These are phyloP conservation scores for Benthosema pterotum DNA, from an alignment of 2,797 vertebrate species.

Conservation along the genomic window DNA sequence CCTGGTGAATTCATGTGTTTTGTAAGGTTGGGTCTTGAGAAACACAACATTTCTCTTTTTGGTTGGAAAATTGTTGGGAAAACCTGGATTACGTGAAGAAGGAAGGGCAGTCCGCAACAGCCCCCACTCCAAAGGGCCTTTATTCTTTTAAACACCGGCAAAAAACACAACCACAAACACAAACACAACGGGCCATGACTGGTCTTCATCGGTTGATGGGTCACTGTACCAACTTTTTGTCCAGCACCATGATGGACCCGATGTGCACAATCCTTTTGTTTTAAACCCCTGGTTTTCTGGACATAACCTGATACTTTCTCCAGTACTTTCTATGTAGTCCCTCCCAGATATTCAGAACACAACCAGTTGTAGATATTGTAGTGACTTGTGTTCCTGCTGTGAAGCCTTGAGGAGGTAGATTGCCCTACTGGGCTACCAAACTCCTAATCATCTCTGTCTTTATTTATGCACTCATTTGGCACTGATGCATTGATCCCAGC, in stretches of 20 bases:
- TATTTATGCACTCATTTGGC: constrained; percentile 68
- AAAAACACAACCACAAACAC: too few species aligned
- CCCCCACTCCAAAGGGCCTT: too few species aligned
- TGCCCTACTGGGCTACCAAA: constrained; percentile 44
- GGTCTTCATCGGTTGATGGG: too few species aligned
- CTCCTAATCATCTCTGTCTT: constrained; percentile 59
- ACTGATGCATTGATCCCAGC: constrained; percentile 69
- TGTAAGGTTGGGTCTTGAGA: too few species aligned
- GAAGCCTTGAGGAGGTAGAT: constrained; percentile 27
- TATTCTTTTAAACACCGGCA: too few species aligned
- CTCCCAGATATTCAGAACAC: constrained; percentile 4
- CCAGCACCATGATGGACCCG: too few species aligned
- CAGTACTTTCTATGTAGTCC: constrained; percentile 10
- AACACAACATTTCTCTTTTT: too few species aligned
- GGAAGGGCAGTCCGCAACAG: too few species aligned
- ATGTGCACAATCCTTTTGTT: background rate
- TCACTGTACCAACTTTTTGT: too few species aligned
- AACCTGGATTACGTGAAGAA: too few species aligned
- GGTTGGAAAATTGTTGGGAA: background rate
- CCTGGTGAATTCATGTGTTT: too few species aligned
- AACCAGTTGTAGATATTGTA: constrained; percentile 16
- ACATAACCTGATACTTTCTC: constrained; percentile 32
- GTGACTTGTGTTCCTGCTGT: constrained; percentile 32
- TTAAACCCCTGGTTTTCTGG: constrained; percentile 21
- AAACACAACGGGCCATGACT: too few species aligned